Percentiles rank a stretch among this genome's conserved stretches.
Conservation (phyloP, 2,888 invertebrate species). For the Ecdyonurus torrentis region DNA sequence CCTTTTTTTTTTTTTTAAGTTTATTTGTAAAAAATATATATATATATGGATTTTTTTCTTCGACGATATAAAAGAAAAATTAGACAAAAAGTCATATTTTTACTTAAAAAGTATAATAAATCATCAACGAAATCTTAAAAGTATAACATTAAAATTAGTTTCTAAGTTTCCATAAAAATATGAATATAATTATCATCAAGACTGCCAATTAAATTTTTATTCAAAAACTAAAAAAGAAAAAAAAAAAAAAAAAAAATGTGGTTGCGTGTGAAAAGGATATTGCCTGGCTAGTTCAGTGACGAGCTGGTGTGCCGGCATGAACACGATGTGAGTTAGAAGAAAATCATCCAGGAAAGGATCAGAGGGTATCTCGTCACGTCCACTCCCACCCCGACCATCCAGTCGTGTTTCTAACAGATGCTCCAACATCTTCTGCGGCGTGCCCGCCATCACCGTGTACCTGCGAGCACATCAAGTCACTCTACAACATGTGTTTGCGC, state of each 20-base stretch:
- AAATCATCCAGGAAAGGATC: conserved; percentile 72
- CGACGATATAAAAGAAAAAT: not conserved
- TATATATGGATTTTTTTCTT: not conserved
- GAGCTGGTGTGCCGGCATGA: conserved; percentile 58
- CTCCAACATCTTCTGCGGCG: conserved; percentile 72
- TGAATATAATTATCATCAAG: too few relatives aligned
- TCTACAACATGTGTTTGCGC: too few relatives aligned
- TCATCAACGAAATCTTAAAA: too few relatives aligned
- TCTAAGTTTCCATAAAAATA: too few relatives aligned
- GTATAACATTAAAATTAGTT: too few relatives aligned
- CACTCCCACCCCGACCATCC: conserved; percentile 34
- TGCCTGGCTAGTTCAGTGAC: conserved; percentile 55
- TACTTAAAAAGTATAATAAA: too few relatives aligned
- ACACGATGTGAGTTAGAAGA: conserved; percentile 64
- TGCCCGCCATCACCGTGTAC: conserved; percentile 76
- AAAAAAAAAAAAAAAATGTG: too few relatives aligned
- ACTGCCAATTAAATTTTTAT: too few relatives aligned
- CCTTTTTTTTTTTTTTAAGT: not conserved
- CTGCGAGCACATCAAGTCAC: conserved; percentile 26
- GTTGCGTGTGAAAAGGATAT: conserved; percentile 67
- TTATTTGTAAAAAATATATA: not conserved
- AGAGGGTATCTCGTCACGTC: conserved; percentile 24
- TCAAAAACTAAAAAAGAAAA: too few relatives aligned
- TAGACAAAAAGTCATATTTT: not conserved
- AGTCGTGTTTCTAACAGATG: conserved; percentile 65